These are phyloP conservation scores for Zingel zingel DNA, from an alignment of 2,113 vertebrate species.

Conservation along the genomic window DNA sequence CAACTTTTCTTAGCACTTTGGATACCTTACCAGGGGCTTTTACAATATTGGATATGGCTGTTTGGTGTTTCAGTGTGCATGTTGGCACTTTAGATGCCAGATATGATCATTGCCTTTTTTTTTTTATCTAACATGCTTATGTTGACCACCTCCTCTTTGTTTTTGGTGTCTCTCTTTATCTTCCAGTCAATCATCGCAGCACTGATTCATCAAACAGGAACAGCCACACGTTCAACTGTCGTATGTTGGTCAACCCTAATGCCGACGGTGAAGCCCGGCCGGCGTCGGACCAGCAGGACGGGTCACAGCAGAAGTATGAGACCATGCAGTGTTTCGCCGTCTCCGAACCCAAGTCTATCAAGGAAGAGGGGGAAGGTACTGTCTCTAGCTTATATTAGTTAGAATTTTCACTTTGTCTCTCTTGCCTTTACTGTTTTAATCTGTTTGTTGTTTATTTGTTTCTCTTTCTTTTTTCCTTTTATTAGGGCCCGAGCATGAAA, in stretches of 20 bases:
- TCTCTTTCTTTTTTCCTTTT: background rate
- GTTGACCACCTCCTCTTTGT: background rate
- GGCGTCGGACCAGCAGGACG: conserved; percentile 84
- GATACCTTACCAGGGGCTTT: background rate
- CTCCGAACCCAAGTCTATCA: conserved; percentile 98
- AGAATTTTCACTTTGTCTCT: background rate
- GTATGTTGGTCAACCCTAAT: conserved; percentile 96
- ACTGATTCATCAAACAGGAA: conserved; percentile 92
- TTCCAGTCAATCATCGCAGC: conserved; percentile 89
- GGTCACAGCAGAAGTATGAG: conserved; percentile 94
- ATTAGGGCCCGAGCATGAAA: no score
- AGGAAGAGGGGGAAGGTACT: conserved; percentile 97
- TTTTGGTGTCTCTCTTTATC: background rate
- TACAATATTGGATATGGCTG: background rate
- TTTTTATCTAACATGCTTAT: background rate
- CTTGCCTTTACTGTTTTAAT: background rate
- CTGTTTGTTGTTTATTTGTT: background rate
- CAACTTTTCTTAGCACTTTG: no score
- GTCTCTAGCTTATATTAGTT: background rate
- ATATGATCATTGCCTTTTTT: background rate
- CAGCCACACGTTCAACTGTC: conserved; percentile 97
- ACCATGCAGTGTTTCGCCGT: conserved; percentile 99
- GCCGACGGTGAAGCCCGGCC: conserved; percentile 87
- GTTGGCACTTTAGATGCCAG: no score
- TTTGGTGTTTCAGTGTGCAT: background rate